Evolutionary conservation across 2,113 vertebrate genomes (phyloP), one percentile per base, ranked within the genome.

Genomic region (Cheirogaleus medius): DNA sequence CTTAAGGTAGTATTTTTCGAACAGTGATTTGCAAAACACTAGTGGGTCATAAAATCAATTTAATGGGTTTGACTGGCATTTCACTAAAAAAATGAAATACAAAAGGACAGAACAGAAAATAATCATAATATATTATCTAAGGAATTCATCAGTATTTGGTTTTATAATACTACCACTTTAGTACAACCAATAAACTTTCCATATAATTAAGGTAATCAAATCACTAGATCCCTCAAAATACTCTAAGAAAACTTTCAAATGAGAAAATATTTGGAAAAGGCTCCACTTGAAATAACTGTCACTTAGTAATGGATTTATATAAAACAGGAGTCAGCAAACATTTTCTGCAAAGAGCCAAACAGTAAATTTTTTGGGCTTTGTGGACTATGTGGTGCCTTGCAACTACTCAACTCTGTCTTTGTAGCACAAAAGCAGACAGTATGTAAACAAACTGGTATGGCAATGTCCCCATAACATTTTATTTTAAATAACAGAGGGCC

Each of bases 171-270:
- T 80, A 88, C 9, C 84, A 93, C 81, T 95, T 96, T 94, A 94
- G 20, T 95, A 64, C 11, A 77, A 81, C 49, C 83, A 91, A 94
- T 92, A 98, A 97, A 96, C 69, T 6, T 87, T 44, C 44, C 56
- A 91, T 60, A 44, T 83, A 81, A 94, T 73, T 47, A 94, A 85
- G 44, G 27, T 18, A 92, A 95, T 58, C 14, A 82, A 93, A 64
- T 69, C 83, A 88, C 5, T 85, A 4, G 13, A 87, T 39, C n/a
- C 88, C 84, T 92, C 47, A 89, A 95, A 97, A 78, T 91, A 96
- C 87, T 64, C 94, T 97, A 96, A 89, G 91, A 98, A 91, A 96
- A 96, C 87, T 95, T 98, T 82, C 90, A 97, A 98, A 97, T 90
- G 86, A 92, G 86, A 87, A 97, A 90, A 87, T 39, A 90, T 21